Evolutionary conservation across 2,113 vertebrate species (phyloP).

Genomic region (Pristiophorus japonicus): DNA sequence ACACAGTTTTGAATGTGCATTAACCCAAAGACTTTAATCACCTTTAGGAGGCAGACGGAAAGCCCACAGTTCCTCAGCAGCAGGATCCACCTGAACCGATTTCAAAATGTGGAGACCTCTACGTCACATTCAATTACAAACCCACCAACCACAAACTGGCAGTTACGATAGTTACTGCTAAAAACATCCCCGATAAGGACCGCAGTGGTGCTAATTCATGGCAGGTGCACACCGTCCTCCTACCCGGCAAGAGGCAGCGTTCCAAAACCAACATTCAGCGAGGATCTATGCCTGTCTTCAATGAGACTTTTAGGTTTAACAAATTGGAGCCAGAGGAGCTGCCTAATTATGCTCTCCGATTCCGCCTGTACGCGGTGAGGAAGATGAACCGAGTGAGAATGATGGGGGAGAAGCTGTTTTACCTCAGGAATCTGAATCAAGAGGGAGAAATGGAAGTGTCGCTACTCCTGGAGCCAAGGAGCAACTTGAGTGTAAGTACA

Average conservation of each 20-base stretch:
- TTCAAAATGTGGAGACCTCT: slow-evolving; percentile 80
- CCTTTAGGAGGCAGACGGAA: not conserved
- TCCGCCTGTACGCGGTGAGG: slow-evolving; percentile 82
- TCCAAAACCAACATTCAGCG: slow-evolving; percentile 73
- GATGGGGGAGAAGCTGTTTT: slow-evolving; percentile 87
- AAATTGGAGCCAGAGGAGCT: slow-evolving; percentile 71
- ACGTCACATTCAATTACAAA: slow-evolving; percentile 70
- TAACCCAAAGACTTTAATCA: not conserved
- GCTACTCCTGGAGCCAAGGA: slow-evolving; percentile 78
- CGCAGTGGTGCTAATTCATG: slow-evolving; percentile 79
- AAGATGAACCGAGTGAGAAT: slow-evolving; percentile 76
- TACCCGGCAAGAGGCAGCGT: slow-evolving; percentile 84
- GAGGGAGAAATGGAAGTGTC: slow-evolving; percentile 62
- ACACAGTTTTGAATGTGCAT: not conserved
- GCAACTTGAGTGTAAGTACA: slow-evolving; percentile 76
- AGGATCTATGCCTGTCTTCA: slow-evolving; percentile 71
- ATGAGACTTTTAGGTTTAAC: slow-evolving; percentile 75
- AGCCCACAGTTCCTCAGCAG: slow-evolving; percentile 41
- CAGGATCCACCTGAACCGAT: slow-evolving; percentile 55
- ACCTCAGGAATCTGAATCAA: slow-evolving; percentile 60
- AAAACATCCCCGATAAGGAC: slow-evolving; percentile 78
- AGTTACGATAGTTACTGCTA: slow-evolving; percentile 68
- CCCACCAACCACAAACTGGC: slow-evolving; percentile 67
- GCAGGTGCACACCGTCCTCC: slow-evolving; percentile 83
- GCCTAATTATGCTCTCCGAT: slow-evolving; percentile 65